phyloP scores from a whole-genome alignment of 2,888 invertebrate genomes.

The Polylopha cassiicola region DNA sequence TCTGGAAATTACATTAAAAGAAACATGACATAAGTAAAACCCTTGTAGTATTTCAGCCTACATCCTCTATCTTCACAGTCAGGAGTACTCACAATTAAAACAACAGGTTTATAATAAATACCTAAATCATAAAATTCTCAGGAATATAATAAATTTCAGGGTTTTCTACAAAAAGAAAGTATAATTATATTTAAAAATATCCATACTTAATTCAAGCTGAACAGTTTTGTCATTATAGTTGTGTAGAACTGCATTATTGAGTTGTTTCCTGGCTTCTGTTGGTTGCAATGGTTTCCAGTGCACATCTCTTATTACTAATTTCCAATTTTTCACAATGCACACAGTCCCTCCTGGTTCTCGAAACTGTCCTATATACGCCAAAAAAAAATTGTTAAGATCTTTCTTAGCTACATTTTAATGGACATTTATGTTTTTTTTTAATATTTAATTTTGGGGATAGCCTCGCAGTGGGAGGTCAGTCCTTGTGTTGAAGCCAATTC shows the following conservation, averaged over 20 bases:
- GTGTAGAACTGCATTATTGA: constrained; percentile 88
- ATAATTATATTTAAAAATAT: constrained; percentile 1
- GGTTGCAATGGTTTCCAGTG: constrained; percentile 89
- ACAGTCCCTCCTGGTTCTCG: constrained; percentile 88
- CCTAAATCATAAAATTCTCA: too few relatives aligned
- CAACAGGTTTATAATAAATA: too few relatives aligned
- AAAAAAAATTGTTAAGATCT: constrained; percentile 4
- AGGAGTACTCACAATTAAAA: not conserved
- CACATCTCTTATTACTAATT: constrained; percentile 88
- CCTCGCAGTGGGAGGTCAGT: too few relatives aligned
- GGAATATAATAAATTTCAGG: not conserved
- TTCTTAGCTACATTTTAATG: too few relatives aligned
- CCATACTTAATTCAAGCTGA: constrained; percentile 73
- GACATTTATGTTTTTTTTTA: too few relatives aligned
- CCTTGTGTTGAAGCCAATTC: too few relatives aligned
- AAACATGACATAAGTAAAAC: too few relatives aligned
- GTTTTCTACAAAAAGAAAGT: not conserved
- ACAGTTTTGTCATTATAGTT: constrained; percentile 74
- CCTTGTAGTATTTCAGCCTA: too few relatives aligned
- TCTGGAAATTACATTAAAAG: too few relatives aligned
- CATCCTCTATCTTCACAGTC: not conserved
- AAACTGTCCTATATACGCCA: constrained; percentile 81
- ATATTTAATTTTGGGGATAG: too few relatives aligned
- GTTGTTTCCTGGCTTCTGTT: constrained; percentile 87
- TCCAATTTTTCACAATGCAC: constrained; percentile 85